Evolutionary conservation across 2,797 vertebrate genomes (phyloP).

Genomic region (Tragelaphus eurycerus): DNA sequence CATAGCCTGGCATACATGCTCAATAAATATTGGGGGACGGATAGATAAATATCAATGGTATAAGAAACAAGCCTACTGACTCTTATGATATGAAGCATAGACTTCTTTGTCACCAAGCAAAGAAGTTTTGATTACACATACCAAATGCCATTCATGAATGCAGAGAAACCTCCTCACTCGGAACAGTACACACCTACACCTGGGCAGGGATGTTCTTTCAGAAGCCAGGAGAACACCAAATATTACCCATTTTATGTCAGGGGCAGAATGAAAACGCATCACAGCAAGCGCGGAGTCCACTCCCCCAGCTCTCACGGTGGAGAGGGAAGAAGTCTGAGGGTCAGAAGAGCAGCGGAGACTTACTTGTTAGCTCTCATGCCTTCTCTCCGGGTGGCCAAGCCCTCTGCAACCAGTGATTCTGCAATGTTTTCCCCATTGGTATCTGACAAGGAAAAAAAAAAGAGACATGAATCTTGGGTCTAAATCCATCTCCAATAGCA

Average conservation of each 20-base stretch:
- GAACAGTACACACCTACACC: not conserved
- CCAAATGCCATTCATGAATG: not conserved
- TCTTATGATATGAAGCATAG: not conserved
- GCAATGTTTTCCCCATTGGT: constrained; percentile 95
- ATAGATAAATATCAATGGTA: not conserved
- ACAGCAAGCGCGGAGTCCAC: not conserved
- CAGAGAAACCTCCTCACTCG: not conserved
- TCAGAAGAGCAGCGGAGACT: not conserved
- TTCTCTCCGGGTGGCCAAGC: constrained; percentile 94
- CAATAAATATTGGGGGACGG: not conserved
- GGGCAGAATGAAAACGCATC: not conserved
- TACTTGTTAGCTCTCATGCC: constrained; percentile 90
- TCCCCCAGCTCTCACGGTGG: not conserved
- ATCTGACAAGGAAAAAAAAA: constrained; percentile 81
- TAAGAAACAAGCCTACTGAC: not conserved
- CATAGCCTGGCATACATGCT: not conserved
- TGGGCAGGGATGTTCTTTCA: not conserved
- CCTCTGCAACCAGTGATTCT: constrained; percentile 93
- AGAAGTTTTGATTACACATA: not conserved
- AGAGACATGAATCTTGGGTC: not conserved
- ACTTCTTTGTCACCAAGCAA: not conserved
- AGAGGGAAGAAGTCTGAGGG: not conserved
- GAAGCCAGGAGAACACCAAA: not conserved
- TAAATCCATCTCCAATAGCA: not conserved
- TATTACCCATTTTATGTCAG: not conserved